Evolutionary conservation across 1,140 invertebrate species (phyloP).

Genomic region (Diachasmimorpha longicaudata): DNA sequence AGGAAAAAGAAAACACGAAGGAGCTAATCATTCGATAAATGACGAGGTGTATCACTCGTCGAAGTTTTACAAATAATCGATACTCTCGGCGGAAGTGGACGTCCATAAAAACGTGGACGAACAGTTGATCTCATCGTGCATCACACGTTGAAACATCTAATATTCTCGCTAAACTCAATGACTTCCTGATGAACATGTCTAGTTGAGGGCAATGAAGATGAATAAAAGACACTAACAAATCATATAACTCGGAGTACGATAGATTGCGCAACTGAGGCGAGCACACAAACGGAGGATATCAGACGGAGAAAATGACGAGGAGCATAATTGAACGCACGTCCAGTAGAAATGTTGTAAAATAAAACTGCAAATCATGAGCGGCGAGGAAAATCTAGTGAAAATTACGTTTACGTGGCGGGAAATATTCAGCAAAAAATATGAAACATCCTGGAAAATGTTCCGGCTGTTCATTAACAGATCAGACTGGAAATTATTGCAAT

Average conservation of each 20-base stretch:
- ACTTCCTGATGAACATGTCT: constrained; percentile 2
- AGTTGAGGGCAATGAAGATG: background rate
- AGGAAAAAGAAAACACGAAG: background rate
- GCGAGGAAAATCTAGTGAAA: background rate
- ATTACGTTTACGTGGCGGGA: too few relatives aligned
- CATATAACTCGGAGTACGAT: background rate
- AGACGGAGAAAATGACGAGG: background rate
- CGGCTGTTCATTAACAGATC: too few relatives aligned
- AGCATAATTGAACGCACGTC: background rate
- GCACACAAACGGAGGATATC: background rate
- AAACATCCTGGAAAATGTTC: too few relatives aligned
- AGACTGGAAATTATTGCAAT: too few relatives aligned
- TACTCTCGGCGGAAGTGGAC: background rate
- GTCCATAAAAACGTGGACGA: background rate
- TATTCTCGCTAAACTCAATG: background rate
- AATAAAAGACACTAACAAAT: background rate
- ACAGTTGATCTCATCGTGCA: background rate
- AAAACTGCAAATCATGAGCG: background rate
- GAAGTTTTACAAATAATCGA: background rate
- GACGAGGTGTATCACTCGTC: background rate
- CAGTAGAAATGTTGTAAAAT: background rate
- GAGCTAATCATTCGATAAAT: background rate
- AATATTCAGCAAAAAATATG: too few relatives aligned
- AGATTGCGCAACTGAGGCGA: background rate
- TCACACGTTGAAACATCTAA: background rate